Percentiles rank a stretch among this genome's conserved stretches.
These are phyloP conservation scores for Myotis findleyi DNA, from an alignment of 2,797 vertebrate genomes.

Conservation along the genomic window DNA sequence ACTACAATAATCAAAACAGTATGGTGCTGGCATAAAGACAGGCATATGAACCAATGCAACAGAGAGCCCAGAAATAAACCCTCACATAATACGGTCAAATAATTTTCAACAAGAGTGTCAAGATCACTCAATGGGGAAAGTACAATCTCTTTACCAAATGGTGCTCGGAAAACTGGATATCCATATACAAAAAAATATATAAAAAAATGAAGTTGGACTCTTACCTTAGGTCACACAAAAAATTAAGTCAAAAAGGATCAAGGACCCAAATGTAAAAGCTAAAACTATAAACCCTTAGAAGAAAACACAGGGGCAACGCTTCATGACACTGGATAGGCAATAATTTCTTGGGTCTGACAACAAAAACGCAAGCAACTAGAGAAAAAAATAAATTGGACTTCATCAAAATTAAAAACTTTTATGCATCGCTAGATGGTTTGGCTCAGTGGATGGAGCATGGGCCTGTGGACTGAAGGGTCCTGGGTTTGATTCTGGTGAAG, in stretches of 20 bases:
- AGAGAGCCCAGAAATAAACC: not conserved
- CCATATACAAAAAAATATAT: not conserved
- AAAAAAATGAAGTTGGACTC: not conserved
- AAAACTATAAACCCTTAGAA: constrained; percentile 19
- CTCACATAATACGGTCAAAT: not conserved
- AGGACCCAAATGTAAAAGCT: not conserved
- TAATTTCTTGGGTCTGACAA: not conserved
- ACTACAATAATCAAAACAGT: constrained; percentile 7
- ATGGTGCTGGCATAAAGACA: not conserved
- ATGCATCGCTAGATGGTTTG: not conserved
- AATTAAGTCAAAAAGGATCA: constrained; percentile 11
- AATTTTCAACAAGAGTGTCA: not conserved
- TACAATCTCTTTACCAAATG: not conserved
- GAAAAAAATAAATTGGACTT: constrained; percentile 1
- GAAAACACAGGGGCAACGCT: not conserved
- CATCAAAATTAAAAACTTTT: constrained; percentile 39
- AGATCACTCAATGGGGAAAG: not conserved
- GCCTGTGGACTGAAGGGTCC: too few relatives aligned
- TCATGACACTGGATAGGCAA: not conserved
- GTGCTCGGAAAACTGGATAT: not conserved
- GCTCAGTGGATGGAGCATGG: too few relatives aligned
- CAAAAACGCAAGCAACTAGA: not conserved
- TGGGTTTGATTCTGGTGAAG: not conserved
- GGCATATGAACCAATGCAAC: not conserved
- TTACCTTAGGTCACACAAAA: not conserved